Evolutionary conservation across 2,888 invertebrate genomes (phyloP).

Genomic region (Pollenia labialis): DNA sequence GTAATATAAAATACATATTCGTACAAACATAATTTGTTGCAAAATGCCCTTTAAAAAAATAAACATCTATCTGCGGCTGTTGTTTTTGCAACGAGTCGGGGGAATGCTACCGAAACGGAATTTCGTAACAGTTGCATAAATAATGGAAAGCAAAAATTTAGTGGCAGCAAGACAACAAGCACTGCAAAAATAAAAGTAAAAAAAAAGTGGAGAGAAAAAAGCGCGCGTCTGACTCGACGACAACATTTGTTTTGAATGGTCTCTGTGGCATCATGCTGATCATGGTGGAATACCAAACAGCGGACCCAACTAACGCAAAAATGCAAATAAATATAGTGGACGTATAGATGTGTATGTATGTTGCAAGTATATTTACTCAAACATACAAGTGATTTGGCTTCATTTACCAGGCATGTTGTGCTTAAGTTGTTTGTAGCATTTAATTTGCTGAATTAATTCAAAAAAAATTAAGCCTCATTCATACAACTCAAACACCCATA

Average conservation of each 20-base stretch:
- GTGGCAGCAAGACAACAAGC: constrained; percentile 45
- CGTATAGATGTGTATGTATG: neutral
- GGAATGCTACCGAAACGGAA: constrained; percentile 72
- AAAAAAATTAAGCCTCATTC: constrained; percentile 32
- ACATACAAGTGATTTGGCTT: constrained; percentile 14
- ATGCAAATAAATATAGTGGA: constrained; percentile 33
- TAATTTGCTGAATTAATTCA: constrained; percentile 61
- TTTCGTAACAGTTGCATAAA: constrained; percentile 75
- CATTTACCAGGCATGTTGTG: neutral
- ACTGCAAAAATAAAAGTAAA: constrained; percentile 49
- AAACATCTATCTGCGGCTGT: constrained; percentile 14
- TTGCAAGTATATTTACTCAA: constrained; percentile 22
- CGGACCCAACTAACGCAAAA: constrained; percentile 44
- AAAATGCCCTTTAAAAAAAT: constrained; percentile 53
- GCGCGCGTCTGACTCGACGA: constrained; percentile 65
- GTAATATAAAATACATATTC: constrained; percentile 27
- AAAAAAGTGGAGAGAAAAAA: neutral
- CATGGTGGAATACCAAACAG: constrained; percentile 55
- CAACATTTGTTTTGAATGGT: constrained; percentile 74
- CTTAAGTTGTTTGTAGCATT: constrained; percentile 48
- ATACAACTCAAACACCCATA: neutral
- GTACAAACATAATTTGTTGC: constrained; percentile 52
- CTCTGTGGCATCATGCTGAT: constrained; percentile 69
- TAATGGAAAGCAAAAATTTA: constrained; percentile 68
- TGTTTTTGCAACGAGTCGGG: constrained; percentile 39